Base-by-base conservation (phyloP, 2,888 invertebrate genomes). In the Protonemura montana region DNA sequence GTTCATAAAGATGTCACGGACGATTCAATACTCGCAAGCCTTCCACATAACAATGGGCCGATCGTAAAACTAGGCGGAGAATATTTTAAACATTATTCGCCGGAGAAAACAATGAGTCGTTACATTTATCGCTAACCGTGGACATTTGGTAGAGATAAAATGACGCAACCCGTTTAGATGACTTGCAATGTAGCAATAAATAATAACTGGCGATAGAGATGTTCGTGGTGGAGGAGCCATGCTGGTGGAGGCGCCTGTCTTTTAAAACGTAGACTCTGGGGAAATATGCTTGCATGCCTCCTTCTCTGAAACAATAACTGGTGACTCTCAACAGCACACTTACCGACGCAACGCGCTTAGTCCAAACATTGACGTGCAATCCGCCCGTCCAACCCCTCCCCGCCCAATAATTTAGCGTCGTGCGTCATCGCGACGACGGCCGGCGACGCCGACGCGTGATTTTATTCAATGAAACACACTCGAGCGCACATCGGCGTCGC, bases 1-100 rank as follows among this genome's bases (percentile, higher is more conserved):
- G 29, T 28, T 81, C 81, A 81, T 81, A 81, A 81, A 81, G 81
- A 81, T 81, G 81, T 81, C 81, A 81, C 30, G 30, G 29, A 27
- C 81, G 81, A 81, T 81, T 81, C 81, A 81, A 81, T 28, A 28
- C 81, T 30, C n/a, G 2, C 21, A 59, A 59, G 59, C 59, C 59
- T 59, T 59, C 21, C 59, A 3, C 16, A 59, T 59, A 59, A 59
- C 59, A 59, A 59, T 59, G 59, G 59, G 59, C 21, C 3, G 59
- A 2, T 59, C 59, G 59, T 59, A 59, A 59, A 59, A 59, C 59
- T 59, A 59, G 59, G 59, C 59, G 59, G 59, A 21, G 59, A 59
- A 59, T 59, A 59, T 59, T 59, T 59, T 59, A 59, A 59, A 59
- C 59, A 59, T 59, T 59, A 59, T 59, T 59, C 59, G 59, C 59